Evolutionary conservation across 2,888 invertebrate species (phyloP).

Genomic region (Hemicrepidius hirtus): DNA sequence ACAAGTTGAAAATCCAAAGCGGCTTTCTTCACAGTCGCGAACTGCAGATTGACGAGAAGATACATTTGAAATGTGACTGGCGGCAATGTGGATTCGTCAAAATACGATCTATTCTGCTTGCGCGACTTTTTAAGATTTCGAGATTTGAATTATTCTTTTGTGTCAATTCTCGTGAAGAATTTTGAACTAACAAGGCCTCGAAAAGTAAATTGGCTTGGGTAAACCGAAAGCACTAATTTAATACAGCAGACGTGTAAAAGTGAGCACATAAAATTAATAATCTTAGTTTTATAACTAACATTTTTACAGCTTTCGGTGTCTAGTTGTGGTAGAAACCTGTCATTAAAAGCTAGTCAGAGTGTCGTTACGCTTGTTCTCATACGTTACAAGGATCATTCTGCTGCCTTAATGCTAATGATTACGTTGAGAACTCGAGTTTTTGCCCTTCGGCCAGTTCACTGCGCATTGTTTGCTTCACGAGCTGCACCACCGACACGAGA

Average conservation of each 20-base stretch:
- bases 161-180: neutral
- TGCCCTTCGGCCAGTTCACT: conserved; percentile 25
- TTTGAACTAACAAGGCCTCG: conserved; percentile 12
- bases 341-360: conserved; percentile 63
- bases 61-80: conserved; percentile 66
- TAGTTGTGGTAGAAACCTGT: conserved; percentile 56
- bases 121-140: conserved; percentile 3
- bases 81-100: conserved; percentile 25
- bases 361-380: conserved; percentile 61
- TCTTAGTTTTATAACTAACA: conserved; percentile 44
- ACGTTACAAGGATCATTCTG: conserved; percentile 54
- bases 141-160: neutral
- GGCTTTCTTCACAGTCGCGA: conserved; percentile 61
- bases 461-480: conserved; percentile 35
- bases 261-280: conserved; percentile 50
- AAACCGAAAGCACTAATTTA: conserved; percentile 10
- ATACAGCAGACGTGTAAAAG: conserved; percentile 36
- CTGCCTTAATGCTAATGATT: conserved; percentile 54
- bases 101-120: neutral
- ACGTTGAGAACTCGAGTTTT: conserved; percentile 37
- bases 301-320: conserved; percentile 56
- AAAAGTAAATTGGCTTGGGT: neutral
- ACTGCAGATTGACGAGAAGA: conserved; percentile 64
- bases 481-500: conserved; percentile 17
- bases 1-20: conserved; percentile 52